Percentiles rank a stretch among this genome's conserved stretches.
phyloP scores from a whole-genome alignment of 2,113 vertebrate genomes.

The Lepidothrix coronata region DNA sequence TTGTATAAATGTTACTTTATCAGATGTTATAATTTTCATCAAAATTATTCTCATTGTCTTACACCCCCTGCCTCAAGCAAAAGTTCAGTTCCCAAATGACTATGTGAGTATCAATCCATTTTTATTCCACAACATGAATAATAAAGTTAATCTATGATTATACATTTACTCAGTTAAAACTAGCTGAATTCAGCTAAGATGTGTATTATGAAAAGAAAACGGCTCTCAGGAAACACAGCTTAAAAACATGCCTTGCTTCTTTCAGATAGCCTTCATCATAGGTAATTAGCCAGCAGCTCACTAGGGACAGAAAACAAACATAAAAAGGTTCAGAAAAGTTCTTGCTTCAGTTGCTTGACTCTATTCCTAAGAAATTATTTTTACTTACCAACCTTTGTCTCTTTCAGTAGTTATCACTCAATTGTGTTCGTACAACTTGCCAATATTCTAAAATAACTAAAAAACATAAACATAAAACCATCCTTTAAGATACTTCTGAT shows the following conservation, averaged over 20 bases:
- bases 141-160: background rate
- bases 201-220: background rate
- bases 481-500: background rate
- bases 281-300: background rate
- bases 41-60: background rate
- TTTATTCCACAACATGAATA: background rate
- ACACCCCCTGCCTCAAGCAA: background rate
- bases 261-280: background rate
- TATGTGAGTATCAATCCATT: background rate
- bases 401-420: background rate
- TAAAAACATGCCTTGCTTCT: background rate
- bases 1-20: background rate
- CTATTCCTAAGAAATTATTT: background rate
- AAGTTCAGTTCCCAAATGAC: background rate
- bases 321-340: background rate
- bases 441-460: background rate
- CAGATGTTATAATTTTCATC: background rate
- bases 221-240: background rate
- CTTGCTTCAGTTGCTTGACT: background rate
- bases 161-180: constrained; percentile 6
- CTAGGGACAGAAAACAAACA: background rate
- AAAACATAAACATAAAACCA: background rate
- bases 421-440: background rate
- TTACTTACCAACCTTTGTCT: background rate
- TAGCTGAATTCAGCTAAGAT: background rate